A percentile compares a stretch with the other conserved stretches of the same genome.
phyloP scores from a whole-genome alignment of 2,797 vertebrate genomes.

The Bovichtus diacanthus region DNA sequence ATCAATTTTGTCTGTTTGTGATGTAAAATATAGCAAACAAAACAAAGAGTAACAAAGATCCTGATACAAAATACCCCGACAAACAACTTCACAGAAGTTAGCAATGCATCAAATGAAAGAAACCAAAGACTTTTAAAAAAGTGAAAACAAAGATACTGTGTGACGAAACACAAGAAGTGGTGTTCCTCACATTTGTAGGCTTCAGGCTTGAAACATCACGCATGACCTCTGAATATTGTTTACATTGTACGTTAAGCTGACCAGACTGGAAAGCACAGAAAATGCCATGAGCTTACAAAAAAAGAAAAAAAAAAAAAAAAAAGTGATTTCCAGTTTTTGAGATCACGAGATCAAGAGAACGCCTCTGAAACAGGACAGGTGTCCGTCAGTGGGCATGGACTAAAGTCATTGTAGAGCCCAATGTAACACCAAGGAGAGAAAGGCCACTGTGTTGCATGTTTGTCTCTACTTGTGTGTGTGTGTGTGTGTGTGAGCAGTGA shows the following conservation, averaged over 20 bases:
- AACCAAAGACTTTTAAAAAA: slow-evolving; percentile 25
- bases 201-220: slow-evolving; percentile 40
- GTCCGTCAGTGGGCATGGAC: slow-evolving; percentile 9
- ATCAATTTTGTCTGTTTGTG: slow-evolving; percentile 30
- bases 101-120: slow-evolving; percentile 76
- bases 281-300: slow-evolving; percentile 21
- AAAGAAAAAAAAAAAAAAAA: slow-evolving; percentile 46
- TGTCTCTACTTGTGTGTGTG: not conserved
- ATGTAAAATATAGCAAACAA: slow-evolving; percentile 52
- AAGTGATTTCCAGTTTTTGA: slow-evolving; percentile 23
- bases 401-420: slow-evolving; percentile 15
- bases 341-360: not conserved
- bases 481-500: slow-evolving; percentile 8
- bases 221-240: slow-evolving; percentile 32
- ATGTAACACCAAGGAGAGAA: slow-evolving; percentile 50
- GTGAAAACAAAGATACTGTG: slow-evolving; percentile 22
- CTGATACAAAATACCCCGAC: slow-evolving; percentile 91
- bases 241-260: slow-evolving; percentile 16
- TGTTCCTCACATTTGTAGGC: slow-evolving; percentile 29
- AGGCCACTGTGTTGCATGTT: slow-evolving; percentile 60
- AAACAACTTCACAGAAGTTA: slow-evolving; percentile 99
- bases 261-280: slow-evolving; percentile 32
- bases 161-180: slow-evolving; percentile 47
- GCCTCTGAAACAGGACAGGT: slow-evolving; percentile 8
- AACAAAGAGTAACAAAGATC: slow-evolving; percentile 85